phyloP scores from a whole-genome alignment of 2,888 invertebrate species.

The Cerceris rybyensis region DNA sequence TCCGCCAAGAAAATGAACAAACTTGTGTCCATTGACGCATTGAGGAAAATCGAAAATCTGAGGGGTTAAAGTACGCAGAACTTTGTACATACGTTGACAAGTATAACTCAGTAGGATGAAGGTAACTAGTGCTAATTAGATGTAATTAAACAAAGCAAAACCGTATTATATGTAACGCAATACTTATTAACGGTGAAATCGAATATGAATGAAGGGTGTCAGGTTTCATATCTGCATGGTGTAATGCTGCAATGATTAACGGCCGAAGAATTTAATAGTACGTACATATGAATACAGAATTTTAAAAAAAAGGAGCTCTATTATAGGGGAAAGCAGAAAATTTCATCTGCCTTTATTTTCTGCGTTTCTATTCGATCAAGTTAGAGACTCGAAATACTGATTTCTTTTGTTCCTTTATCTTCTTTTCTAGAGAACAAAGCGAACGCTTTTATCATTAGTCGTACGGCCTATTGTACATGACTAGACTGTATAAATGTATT shows the following conservation, averaged over 20 bases:
- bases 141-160: conserved; percentile 54
- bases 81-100: conserved; percentile 52
- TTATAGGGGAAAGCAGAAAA: background rate
- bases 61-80: background rate
- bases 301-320: background rate
- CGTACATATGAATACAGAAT: background rate
- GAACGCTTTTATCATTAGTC: conserved; percentile 47
- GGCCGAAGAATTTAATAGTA: background rate
- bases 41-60: background rate
- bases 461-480: conserved; percentile 55
- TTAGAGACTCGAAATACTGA: background rate
- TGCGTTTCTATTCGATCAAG: no score
- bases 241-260: background rate
- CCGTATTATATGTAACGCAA: conserved; percentile 57
- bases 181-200: conserved; percentile 53
- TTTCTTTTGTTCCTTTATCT: background rate
- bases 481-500: conserved; percentile 71
- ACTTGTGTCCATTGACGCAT: background rate
- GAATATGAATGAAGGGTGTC: conserved; percentile 21
- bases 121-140: conserved; percentile 59
- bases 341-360: background rate
- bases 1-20: no score
- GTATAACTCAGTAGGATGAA: conserved; percentile 33
- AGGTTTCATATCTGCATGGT: conserved; percentile 2
- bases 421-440: conserved; percentile 24